Evolutionary conservation across 2,888 invertebrate species (phyloP).

Genomic region (Drosophila ustulata): DNA sequence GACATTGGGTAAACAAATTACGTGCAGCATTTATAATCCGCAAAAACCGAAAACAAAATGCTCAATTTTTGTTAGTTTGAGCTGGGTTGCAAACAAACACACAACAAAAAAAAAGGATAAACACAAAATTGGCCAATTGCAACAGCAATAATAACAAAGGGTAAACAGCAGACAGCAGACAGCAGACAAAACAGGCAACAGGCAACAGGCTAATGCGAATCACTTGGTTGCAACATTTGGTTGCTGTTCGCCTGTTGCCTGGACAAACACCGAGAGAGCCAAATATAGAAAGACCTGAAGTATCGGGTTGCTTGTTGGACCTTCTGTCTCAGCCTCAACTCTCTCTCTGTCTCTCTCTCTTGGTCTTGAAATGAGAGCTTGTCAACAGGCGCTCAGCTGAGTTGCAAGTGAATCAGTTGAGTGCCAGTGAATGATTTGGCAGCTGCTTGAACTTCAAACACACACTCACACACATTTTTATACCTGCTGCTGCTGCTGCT

Average conservation of each 20-base stretch:
- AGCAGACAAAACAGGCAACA: slow-evolving; percentile 13
- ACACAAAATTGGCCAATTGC: slow-evolving; percentile 22
- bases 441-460: slow-evolving; percentile 62
- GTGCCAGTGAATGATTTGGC: too few species aligned
- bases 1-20: slow-evolving; percentile 64
- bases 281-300: slow-evolving; percentile 33
- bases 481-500: slow-evolving; percentile 2
- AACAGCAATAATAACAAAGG: slow-evolving; percentile 1
- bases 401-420: slow-evolving; percentile 31
- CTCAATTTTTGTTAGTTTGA: slow-evolving; percentile 16
- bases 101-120: not conserved
- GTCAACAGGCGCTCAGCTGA: slow-evolving; percentile 38
- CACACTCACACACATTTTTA: not conserved
- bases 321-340: slow-evolving; percentile 22
- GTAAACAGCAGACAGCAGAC: slow-evolving; percentile 20
- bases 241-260: slow-evolving; percentile 36
- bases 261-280: slow-evolving; percentile 4
- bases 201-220: slow-evolving; percentile 17
- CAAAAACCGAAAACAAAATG: slow-evolving; percentile 24
- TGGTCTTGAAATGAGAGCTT: slow-evolving; percentile 57
- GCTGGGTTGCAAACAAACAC: not conserved
- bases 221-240: slow-evolving; percentile 29
- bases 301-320: slow-evolving; percentile 53
- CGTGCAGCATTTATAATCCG: slow-evolving; percentile 70
- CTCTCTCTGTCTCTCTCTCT: slow-evolving; percentile 13